These are phyloP conservation scores for Brachycybe producta DNA, from an alignment of 2,888 invertebrate genomes.

Conservation along the genomic window DNA sequence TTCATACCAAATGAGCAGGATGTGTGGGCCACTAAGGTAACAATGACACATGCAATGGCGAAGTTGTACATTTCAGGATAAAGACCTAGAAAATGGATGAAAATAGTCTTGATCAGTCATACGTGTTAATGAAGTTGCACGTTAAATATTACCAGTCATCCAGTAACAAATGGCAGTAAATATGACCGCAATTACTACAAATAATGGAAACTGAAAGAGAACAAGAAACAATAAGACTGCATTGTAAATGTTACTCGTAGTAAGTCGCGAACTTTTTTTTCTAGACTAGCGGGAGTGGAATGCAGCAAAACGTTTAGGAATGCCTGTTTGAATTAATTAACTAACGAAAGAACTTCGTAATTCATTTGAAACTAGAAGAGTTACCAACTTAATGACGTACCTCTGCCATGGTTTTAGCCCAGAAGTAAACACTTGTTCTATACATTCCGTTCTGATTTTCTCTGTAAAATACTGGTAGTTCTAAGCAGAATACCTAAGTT, in stretches of 20 bases:
- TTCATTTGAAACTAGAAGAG: too few species aligned
- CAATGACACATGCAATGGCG: slow-evolving; percentile 48
- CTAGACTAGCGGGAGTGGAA: too few species aligned
- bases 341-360: too few species aligned
- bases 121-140: not conserved
- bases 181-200: slow-evolving; percentile 64
- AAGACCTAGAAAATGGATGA: slow-evolving; percentile 26
- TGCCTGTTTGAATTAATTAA: too few species aligned
- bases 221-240: too few species aligned
- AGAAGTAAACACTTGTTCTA: slow-evolving; percentile 75
- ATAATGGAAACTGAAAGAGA: slow-evolving; percentile 52
- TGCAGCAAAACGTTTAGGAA: too few species aligned
- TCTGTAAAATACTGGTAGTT: slow-evolving; percentile 74
- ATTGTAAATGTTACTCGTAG: too few species aligned
- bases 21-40: slow-evolving; percentile 72
- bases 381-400: too few species aligned
- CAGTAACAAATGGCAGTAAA: slow-evolving; percentile 76
- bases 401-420: slow-evolving; percentile 81
- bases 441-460: slow-evolving; percentile 86
- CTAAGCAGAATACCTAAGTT: slow-evolving; percentile 69
- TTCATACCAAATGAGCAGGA: slow-evolving; percentile 71
- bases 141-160: slow-evolving; percentile 57
- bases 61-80: slow-evolving; percentile 36
- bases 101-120: not conserved
- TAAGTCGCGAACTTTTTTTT: too few species aligned